These are phyloP conservation scores for Lysandra coridon DNA, from an alignment of 2,888 invertebrate species.

Conservation along the genomic window DNA sequence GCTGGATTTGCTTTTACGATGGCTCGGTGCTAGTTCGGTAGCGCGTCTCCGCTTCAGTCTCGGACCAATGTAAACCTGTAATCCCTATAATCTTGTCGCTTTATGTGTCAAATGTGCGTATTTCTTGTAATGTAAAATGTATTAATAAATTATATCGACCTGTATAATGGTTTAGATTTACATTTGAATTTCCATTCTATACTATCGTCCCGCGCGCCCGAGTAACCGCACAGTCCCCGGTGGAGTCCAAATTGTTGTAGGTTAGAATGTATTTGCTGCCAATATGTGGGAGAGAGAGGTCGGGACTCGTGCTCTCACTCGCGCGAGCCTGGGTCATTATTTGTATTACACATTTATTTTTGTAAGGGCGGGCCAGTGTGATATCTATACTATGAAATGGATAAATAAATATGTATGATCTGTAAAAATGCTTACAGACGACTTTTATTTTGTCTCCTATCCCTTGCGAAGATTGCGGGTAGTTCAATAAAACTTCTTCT, in stretches of 20 bases:
- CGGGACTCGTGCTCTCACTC: slow-evolving; percentile 59
- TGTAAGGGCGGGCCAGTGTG: slow-evolving; percentile 81
- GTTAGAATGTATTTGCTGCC: slow-evolving; percentile 66
- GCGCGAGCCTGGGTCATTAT: slow-evolving; percentile 71
- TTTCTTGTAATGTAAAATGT: slow-evolving; percentile 75
- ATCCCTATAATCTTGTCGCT: slow-evolving; percentile 75
- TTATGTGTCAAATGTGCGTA: slow-evolving; percentile 81
- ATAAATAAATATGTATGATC: slow-evolving; percentile 81
- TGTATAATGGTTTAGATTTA: slow-evolving; percentile 79
- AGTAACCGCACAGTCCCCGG: slow-evolving; percentile 61
- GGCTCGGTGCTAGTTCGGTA: slow-evolving; percentile 76
- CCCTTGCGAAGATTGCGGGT: background rate
- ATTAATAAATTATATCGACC: slow-evolving; percentile 75
- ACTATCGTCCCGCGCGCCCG: slow-evolving; percentile 63
- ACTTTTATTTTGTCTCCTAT: slow-evolving; percentile 42
- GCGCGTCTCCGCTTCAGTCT: slow-evolving; percentile 75
- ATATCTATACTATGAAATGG: slow-evolving; percentile 80
- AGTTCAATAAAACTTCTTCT: background rate
- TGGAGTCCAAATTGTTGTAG: slow-evolving; percentile 74
- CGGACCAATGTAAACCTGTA: slow-evolving; percentile 77
- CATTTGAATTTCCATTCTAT: slow-evolving; percentile 67
- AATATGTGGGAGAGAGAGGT: slow-evolving; percentile 54
- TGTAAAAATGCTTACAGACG: slow-evolving; percentile 74
- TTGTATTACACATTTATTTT: slow-evolving; percentile 79
- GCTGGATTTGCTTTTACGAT: slow-evolving; percentile 57